Percentiles rank a stretch among this genome's conserved stretches.
phyloP scores from a whole-genome alignment of 2,888 invertebrate genomes.

The Drosophila meridiana region DNA sequence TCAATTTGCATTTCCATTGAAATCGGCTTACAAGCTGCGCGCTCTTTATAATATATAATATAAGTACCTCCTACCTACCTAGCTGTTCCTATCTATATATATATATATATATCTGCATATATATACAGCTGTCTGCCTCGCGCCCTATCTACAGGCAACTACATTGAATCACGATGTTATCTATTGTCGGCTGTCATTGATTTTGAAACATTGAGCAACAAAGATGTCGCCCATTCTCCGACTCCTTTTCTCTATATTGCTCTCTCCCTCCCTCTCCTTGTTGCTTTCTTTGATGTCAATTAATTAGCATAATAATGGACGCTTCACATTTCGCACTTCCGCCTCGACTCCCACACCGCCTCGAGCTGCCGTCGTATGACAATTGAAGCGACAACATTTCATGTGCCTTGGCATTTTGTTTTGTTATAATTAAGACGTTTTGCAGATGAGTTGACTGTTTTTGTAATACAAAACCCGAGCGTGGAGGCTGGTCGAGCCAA shows the following conservation, averaged over 20 bases:
- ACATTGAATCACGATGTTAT: conserved; percentile 43
- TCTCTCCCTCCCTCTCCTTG: not conserved
- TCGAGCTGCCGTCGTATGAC: conserved; percentile 42
- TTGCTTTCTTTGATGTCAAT: conserved; percentile 77
- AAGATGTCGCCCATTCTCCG: conserved; percentile 39
- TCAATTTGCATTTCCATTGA: conserved; percentile 80
- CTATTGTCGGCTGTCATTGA: conserved; percentile 72
- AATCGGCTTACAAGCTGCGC: conserved; percentile 68
- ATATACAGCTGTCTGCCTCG: not conserved
- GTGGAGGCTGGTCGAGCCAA: conserved; percentile 3
- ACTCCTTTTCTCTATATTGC: not conserved
- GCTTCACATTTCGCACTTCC: conserved; percentile 73
- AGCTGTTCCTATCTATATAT: not conserved
- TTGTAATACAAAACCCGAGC: conserved; percentile 71
- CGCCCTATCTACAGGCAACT: conserved; percentile 1
- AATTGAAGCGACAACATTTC: conserved; percentile 71
- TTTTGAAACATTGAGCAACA: conserved; percentile 62
- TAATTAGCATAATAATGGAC: conserved; percentile 81
- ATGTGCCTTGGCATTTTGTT: conserved; percentile 67
- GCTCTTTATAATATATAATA: conserved; percentile 35
- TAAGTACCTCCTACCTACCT: conserved; percentile 16
- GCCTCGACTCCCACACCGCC: not conserved
- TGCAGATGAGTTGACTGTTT: conserved; percentile 67
- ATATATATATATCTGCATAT: not conserved
- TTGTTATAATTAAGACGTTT: conserved; percentile 75